Percentiles rank a stretch among this genome's conserved stretches.
Conservation (phyloP, 2,113 vertebrate genomes). For the Collichthys lucidus region DNA sequence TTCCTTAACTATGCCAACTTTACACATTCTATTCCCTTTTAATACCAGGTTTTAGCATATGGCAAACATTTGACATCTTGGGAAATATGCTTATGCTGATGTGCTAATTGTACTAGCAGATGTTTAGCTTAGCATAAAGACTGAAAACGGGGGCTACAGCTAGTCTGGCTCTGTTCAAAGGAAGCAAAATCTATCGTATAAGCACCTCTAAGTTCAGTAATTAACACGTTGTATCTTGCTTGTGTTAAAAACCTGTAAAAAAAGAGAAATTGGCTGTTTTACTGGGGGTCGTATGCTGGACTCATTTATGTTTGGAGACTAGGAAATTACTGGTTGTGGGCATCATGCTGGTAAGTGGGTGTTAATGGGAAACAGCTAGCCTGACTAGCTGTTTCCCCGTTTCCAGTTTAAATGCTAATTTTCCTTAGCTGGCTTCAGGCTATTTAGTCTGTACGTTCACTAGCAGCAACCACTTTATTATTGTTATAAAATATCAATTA, state of each 20-base stretch:
- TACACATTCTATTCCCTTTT: constrained; percentile 25
- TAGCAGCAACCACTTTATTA: too few relatives aligned
- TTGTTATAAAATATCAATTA: not conserved
- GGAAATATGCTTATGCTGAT: not conserved
- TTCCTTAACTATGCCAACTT: not conserved
- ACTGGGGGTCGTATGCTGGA: not conserved
- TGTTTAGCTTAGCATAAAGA: not conserved
- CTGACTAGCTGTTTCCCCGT: too few relatives aligned
- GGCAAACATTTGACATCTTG: constrained; percentile 15
- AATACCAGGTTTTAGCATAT: constrained; percentile 23
- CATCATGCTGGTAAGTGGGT: too few relatives aligned
- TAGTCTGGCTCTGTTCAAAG: not conserved
- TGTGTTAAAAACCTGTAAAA: not conserved
- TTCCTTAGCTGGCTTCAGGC: too few relatives aligned
- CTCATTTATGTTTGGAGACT: not conserved
- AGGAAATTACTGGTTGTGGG: too few relatives aligned
- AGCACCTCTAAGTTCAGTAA: not conserved
- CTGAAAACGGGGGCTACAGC: not conserved
- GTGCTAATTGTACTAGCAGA: too few relatives aligned
- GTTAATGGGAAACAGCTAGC: too few relatives aligned
- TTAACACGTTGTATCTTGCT: not conserved
- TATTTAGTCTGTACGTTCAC: too few relatives aligned
- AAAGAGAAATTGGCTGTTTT: not conserved
- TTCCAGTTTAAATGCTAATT: too few relatives aligned
- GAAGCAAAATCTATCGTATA: not conserved